Conservation (phyloP, 2,113 vertebrate species). For the Chamaea fasciata region DNA sequence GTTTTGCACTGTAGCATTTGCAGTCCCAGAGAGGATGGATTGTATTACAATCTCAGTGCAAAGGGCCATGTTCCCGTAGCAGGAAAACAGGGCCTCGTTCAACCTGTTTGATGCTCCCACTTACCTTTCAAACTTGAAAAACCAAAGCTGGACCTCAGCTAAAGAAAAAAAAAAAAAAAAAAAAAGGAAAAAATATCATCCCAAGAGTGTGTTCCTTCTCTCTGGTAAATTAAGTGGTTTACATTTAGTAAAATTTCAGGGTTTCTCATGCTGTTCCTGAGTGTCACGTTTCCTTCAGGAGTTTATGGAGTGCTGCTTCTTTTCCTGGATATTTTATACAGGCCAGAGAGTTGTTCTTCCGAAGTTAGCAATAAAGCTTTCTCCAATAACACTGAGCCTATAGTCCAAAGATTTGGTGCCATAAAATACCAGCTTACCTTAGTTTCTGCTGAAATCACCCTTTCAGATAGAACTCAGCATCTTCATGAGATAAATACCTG, state of each 20-base stretch:
- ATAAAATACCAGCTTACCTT: background rate
- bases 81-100: slow-evolving; percentile 68
- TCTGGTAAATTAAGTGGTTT: background rate
- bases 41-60: slow-evolving; percentile 78
- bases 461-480: background rate
- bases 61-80: slow-evolving; percentile 70
- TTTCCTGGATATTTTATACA: background rate
- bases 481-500: background rate
- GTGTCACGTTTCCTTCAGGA: background rate
- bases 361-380: background rate
- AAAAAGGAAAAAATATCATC: background rate
- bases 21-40: slow-evolving; percentile 78
- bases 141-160: background rate
- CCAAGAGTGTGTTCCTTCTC: background rate
- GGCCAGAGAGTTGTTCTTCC: background rate
- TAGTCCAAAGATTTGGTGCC: background rate
- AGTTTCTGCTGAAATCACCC: background rate
- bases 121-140: slow-evolving; percentile 52
- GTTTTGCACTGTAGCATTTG: slow-evolving; percentile 79
- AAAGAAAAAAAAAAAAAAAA: background rate
- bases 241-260: background rate
- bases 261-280: background rate
- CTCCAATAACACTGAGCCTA: background rate
- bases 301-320: background rate
- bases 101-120: slow-evolving; percentile 73